Conservation (phyloP, 2,888 invertebrate genomes). For the Osmoderma eremita region DNA sequence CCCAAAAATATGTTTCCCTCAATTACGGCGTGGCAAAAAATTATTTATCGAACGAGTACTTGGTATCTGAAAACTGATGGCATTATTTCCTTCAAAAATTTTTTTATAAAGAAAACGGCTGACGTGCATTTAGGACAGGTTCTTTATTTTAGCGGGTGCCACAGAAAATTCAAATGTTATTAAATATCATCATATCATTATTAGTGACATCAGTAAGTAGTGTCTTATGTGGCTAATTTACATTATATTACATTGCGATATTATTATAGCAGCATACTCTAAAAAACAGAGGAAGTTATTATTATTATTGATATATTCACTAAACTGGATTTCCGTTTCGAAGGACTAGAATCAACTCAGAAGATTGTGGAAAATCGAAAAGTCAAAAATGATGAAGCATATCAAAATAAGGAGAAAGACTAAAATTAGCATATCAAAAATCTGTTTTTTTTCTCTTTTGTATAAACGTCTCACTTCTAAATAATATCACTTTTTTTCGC, state of each 20-base stretch:
- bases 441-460: constrained; percentile 2
- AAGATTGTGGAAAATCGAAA: no score
- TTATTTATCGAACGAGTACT: neutral
- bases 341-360: neutral
- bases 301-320: constrained; percentile 20
- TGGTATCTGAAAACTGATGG: neutral
- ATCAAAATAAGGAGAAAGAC: no score
- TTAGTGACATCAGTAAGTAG: constrained; percentile 43
- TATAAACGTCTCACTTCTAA: neutral
- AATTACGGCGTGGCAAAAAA: neutral
- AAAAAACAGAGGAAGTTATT: constrained; percentile 53
- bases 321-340: neutral
- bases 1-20: constrained; percentile 10
- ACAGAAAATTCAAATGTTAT: constrained; percentile 48
- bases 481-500: constrained; percentile 25
- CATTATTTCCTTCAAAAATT: neutral
- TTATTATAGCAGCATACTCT: constrained; percentile 51
- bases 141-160: constrained; percentile 42
- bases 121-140: constrained; percentile 41
- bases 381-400: neutral
- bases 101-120: constrained; percentile 29
- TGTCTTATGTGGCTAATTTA: constrained; percentile 51
- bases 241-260: constrained; percentile 45
- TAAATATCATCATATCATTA: no score
- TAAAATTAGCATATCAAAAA: constrained; percentile 14